A percentile compares a stretch with the other conserved stretches of the same genome.
phyloP scores from a whole-genome alignment of 2,113 vertebrate species.

The Lonchura striata region DNA sequence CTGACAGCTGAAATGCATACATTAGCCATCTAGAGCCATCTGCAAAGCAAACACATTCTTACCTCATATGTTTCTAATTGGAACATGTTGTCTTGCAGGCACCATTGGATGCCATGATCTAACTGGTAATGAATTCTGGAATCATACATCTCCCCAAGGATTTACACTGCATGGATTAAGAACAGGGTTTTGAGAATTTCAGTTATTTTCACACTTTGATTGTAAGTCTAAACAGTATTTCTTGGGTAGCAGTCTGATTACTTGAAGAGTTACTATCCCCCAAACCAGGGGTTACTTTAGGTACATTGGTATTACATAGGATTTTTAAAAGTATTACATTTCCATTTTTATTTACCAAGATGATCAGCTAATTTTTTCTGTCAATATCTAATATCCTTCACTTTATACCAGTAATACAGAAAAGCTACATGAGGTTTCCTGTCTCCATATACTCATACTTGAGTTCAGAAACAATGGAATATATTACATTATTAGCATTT shows the following conservation, averaged over 20 bases:
- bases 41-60: constrained; percentile 39
- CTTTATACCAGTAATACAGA: background rate
- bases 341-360: background rate
- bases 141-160: background rate
- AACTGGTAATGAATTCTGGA: background rate
- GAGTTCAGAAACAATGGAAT: background rate
- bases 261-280: background rate
- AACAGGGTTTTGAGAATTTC: background rate
- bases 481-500: background rate
- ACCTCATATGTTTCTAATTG: background rate
- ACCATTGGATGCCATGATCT: background rate
- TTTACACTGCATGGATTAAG: background rate
- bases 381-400: background rate
- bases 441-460: background rate
- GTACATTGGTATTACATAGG: background rate
- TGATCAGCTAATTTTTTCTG: background rate
- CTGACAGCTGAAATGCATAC: constrained; percentile 43
- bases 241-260: background rate
- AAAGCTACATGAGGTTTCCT: background rate
- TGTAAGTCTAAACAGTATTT: background rate
- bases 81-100: background rate
- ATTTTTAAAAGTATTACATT: background rate
- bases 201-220: background rate
- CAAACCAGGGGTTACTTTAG: background rate
- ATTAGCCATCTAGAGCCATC: constrained; percentile 29